Conservation (phyloP, 2,113 vertebrate genomes). For the Hassar affinis region DNA sequence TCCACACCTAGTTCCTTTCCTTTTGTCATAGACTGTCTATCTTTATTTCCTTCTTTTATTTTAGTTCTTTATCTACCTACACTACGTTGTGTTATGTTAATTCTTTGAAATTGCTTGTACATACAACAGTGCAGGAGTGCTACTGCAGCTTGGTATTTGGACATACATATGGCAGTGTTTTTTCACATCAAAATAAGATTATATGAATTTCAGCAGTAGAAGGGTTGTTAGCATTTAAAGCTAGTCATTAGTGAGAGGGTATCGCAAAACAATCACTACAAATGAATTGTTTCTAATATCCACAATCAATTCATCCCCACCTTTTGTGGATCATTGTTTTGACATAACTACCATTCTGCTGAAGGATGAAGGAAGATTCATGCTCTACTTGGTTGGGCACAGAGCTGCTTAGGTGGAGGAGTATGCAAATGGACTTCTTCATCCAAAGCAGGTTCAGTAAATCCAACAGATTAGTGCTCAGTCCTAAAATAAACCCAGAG, state of each 20-base stretch:
- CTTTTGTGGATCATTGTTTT: not conserved
- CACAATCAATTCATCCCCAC: not conserved
- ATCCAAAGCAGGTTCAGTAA: conserved; percentile 10
- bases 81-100: not conserved
- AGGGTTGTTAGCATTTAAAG: conserved; percentile 22
- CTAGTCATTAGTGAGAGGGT: conserved; percentile 5
- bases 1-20: conserved; percentile 24
- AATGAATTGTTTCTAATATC: not conserved
- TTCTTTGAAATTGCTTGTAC: not conserved
- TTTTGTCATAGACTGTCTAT: conserved; percentile 42
- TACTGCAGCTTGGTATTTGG: not conserved
- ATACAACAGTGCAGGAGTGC: not conserved
- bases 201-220: not conserved
- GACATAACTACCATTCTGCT: not conserved
- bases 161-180: not conserved
- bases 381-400: not conserved
- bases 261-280: not conserved
- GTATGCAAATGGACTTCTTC: not conserved
- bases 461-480: conserved; percentile 5
- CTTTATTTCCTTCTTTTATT: conserved; percentile 28
- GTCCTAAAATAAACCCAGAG: conserved; percentile 28
- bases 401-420: not conserved
- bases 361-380: not conserved
- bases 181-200: conserved; percentile 17
- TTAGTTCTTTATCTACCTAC: not conserved